These are phyloP conservation scores for Petaurus breviceps DNA, from an alignment of 2,113 vertebrate species.

Conservation along the genomic window DNA sequence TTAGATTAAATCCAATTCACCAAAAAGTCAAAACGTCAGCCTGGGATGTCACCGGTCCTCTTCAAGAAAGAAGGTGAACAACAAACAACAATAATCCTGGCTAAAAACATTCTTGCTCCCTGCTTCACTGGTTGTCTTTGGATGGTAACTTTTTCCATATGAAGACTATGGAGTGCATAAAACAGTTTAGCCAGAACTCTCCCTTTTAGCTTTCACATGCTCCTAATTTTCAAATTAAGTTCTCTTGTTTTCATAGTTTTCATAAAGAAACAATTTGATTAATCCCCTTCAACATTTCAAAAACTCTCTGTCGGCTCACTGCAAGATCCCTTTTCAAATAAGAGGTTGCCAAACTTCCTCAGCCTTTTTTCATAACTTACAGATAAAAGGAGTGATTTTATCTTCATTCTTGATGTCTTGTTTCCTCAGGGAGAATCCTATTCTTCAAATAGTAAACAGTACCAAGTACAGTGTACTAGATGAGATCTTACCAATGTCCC, in stretches of 20 bases:
- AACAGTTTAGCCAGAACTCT: constrained; percentile 63
- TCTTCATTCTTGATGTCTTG: constrained; percentile 43
- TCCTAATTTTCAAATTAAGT: constrained; percentile 73
- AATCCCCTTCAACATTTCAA: constrained; percentile 73
- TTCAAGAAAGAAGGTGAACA: background rate
- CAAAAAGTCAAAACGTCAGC: background rate
- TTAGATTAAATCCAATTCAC: background rate
- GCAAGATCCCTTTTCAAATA: constrained; percentile 70
- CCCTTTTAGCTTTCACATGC: constrained; percentile 71
- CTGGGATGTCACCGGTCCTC: background rate
- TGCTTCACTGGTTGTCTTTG: constrained; percentile 18
- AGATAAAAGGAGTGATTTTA: constrained; percentile 58
- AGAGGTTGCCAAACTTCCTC: constrained; percentile 63
- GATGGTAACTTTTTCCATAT: constrained; percentile 64
- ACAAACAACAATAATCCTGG: background rate
- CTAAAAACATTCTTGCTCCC: constrained; percentile 10
- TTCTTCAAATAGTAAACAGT: constrained; percentile 30
- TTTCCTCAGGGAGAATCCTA: constrained; percentile 40
- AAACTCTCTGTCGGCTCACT: constrained; percentile 66
- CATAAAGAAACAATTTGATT: constrained; percentile 77
- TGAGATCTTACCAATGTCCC: constrained; percentile 45
- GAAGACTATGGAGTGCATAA: constrained; percentile 39
- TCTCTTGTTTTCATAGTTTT: constrained; percentile 77
- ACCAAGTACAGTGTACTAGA: constrained; percentile 50
- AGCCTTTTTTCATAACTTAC: constrained; percentile 56